phyloP scores from a whole-genome alignment of 2,113 vertebrate genomes.

The Nothoprocta perdicaria region DNA sequence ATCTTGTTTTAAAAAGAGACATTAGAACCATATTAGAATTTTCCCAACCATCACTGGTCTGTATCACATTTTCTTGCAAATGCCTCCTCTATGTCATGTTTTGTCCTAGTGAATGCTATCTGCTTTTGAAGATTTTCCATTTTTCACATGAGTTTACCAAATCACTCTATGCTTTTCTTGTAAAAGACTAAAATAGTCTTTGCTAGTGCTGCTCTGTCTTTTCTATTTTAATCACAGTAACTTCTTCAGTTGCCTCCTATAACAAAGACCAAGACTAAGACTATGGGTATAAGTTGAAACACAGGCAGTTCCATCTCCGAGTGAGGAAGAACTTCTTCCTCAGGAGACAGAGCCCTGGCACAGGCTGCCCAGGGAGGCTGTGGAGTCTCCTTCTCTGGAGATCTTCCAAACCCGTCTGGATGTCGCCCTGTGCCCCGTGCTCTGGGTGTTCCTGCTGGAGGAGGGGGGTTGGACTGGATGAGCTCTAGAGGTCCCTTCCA shows the following conservation, averaged over 20 bases:
- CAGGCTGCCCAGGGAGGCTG: too few species aligned
- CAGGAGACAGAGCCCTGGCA: too few species aligned
- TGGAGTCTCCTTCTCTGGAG: too few species aligned
- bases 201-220: not conserved
- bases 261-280: not conserved
- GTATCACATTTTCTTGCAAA: not conserved
- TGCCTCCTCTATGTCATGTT: not conserved
- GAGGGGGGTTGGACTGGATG: too few species aligned
- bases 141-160: not conserved
- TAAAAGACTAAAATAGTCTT: not conserved
- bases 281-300: too few species aligned
- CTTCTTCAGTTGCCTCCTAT: not conserved
- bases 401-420: too few species aligned
- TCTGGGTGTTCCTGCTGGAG: too few species aligned
- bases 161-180: not conserved
- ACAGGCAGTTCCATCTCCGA: too few species aligned
- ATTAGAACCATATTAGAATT: not conserved
- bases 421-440: too few species aligned
- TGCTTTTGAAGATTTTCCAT: not conserved
- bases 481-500: too few species aligned
- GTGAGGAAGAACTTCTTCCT: too few species aligned
- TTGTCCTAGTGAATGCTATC: not conserved
- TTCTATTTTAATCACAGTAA: not conserved
- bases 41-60: not conserved
- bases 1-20: not conserved